These are phyloP conservation scores for Drosophila diplacantha DNA, from an alignment of 2,888 invertebrate genomes.

Conservation along the genomic window DNA sequence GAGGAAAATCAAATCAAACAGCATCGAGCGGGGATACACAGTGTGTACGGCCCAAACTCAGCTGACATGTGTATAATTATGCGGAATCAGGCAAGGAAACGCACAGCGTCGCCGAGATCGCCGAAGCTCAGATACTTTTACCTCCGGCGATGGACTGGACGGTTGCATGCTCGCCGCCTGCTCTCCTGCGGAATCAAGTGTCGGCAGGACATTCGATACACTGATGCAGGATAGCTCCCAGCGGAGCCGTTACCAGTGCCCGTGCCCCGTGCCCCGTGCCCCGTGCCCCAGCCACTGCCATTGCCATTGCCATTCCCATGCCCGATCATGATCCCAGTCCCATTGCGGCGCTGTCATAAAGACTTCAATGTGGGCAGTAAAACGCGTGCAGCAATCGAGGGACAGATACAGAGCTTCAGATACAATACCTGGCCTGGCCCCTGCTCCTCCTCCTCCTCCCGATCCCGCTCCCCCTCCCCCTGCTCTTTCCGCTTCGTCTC, in stretches of 20 bases:
- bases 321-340: conserved; percentile 1
- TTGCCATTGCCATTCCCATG: not conserved
- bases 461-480: conserved; percentile 27
- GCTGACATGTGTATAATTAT: conserved; percentile 71
- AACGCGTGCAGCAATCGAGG: conserved; percentile 52
- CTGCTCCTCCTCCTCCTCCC: conserved; percentile 30
- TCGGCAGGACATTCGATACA: conserved; percentile 66
- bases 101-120: conserved; percentile 20
- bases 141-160: conserved; percentile 11
- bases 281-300: not conserved
- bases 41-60: conserved; percentile 52
- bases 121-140: conserved; percentile 12
- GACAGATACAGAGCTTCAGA: conserved; percentile 46
- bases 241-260: not conserved
- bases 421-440: conserved; percentile 61
- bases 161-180: conserved; percentile 7
- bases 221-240: conserved; percentile 47
- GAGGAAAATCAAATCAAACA: conserved; percentile 61
- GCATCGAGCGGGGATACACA: conserved; percentile 3
- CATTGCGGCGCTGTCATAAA: conserved; percentile 62
- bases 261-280: not conserved
- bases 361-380: conserved; percentile 65
- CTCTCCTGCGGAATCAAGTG: conserved; percentile 38
- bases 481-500: not conserved
- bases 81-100: conserved; percentile 42